Base-by-base conservation (phyloP, 2,888 invertebrate genomes). In the Aphodius granarius region DNA sequence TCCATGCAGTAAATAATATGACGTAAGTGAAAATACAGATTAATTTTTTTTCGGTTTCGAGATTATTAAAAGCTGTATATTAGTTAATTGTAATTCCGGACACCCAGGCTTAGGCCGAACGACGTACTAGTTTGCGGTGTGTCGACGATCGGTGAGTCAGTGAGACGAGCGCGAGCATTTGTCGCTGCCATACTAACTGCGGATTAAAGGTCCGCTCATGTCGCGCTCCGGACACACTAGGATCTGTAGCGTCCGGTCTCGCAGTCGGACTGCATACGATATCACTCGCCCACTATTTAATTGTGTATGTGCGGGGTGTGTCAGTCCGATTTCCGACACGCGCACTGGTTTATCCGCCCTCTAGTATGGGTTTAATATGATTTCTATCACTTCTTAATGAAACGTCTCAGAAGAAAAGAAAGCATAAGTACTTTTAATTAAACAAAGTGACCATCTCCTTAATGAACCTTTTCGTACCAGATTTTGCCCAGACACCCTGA, bases 191-290 rank as follows among this genome's bases (percentile, higher is more conserved):
- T 43, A 43, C 43, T 6, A 43, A 43, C 73, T 63, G 63, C 71
- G 77, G 75, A 78, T 78, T 78, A 78, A 78, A 74, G 21, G 19
- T 75, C 77, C 73, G 75, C 78, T 78, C 77, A 77, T 77, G 76
- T 77, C 77, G 66, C 78, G 78, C 73, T 78, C 78, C 78, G 80
- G 79, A 80, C 80, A 80, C 79, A 75, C 77, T 76, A 73, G 78
- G 77, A 79, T 78, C 78, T 80, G 77, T 78, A 80, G 80, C 83
- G 83, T 83, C 83, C 84, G 84, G 84, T 83, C 78, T 80, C 81
- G 78, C 78, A 81, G 82, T 78, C 79, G 74, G 78, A 80, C 82
- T 84, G 85, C 84, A 84, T 85, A 83, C 83, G 80, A 82, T 82
- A 83, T 81, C 81, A 80, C 81, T 79, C 80, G 78, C 78, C 62